Conservation (phyloP, 2,888 invertebrate genomes). For the Scrobipalpa costella region DNA sequence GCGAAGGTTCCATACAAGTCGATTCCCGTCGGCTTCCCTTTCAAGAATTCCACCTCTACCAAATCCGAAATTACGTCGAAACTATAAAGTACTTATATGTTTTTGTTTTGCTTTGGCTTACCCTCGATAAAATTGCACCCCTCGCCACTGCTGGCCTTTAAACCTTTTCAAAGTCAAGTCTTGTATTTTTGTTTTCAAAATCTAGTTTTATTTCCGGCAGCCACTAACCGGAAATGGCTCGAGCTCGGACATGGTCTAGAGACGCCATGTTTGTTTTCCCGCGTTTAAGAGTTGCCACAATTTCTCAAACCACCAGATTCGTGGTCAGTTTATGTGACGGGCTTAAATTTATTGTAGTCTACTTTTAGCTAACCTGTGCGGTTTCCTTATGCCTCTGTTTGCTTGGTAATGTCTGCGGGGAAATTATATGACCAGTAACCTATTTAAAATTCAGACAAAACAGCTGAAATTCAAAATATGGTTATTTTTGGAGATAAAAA, state of each 20-base stretch:
- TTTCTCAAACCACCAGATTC: constrained; percentile 13
- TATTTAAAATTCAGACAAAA: too few relatives aligned
- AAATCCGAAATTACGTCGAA: too few relatives aligned
- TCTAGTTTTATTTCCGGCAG: neutral
- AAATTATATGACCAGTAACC: too few relatives aligned
- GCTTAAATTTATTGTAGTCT: constrained; percentile 7
- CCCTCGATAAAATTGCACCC: too few relatives aligned
- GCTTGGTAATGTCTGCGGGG: too few relatives aligned
- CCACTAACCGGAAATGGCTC: constrained; percentile 4
- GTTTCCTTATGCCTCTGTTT: constrained; percentile 2
- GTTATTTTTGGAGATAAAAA: too few relatives aligned
- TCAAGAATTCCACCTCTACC: too few relatives aligned
- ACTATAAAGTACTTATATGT: too few relatives aligned
- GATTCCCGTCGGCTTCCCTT: too few relatives aligned
- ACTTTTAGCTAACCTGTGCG: neutral
- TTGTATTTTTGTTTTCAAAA: neutral
- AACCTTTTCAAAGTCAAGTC: neutral
- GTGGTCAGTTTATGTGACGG: constrained; percentile 1
- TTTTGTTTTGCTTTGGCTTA: too few relatives aligned
- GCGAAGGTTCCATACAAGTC: too few relatives aligned
- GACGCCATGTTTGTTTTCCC: constrained; percentile 1
- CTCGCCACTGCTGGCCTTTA: neutral
- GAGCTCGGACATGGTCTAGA: neutral
- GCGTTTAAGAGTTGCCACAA: neutral
- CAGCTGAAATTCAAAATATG: too few relatives aligned